Percentiles rank a stretch among this genome's conserved stretches.
Evolutionary conservation across 2,113 vertebrate genomes (phyloP).

Genomic region (Dasyornis broadbenti): DNA sequence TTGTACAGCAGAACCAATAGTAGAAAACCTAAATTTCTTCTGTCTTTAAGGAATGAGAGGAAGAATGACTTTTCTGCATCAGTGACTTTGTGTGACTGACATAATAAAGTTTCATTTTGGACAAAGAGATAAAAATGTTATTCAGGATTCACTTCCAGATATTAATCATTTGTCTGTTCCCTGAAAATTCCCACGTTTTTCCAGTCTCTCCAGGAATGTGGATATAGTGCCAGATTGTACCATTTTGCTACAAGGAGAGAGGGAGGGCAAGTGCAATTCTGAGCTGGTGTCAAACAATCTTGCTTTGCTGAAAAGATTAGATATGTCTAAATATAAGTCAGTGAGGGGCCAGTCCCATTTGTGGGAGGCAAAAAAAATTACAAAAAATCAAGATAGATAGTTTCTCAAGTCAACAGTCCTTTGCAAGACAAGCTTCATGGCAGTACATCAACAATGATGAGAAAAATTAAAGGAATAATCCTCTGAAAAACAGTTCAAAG

Average conservation of each 20-base stretch:
- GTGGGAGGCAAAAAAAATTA: background rate
- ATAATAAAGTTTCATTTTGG: background rate
- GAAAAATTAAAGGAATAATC: background rate
- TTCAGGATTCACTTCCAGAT: background rate
- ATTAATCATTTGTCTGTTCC: background rate
- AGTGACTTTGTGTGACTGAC: background rate
- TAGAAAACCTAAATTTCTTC: background rate
- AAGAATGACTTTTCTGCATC: background rate
- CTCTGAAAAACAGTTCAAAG: background rate
- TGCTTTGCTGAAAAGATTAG: background rate
- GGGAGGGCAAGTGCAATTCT: background rate
- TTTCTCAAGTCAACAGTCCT: background rate
- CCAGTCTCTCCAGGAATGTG: background rate
- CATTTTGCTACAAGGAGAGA: background rate
- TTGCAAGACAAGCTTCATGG: background rate
- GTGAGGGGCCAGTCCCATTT: background rate
- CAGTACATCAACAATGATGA: background rate
- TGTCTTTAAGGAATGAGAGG: background rate
- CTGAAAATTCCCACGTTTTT: background rate
- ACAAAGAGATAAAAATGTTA: background rate
- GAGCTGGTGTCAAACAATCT: background rate
- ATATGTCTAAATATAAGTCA: background rate
- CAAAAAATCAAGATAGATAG: background rate
- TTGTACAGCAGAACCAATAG: constrained; percentile 18
- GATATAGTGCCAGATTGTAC: background rate